Evolutionary conservation across 37 sponge, comb jelly and placozoan genomes (phyloP), one percentile per base, ranked within the genome.

Genomic region (Mnemiopsis leidyi): DNA sequence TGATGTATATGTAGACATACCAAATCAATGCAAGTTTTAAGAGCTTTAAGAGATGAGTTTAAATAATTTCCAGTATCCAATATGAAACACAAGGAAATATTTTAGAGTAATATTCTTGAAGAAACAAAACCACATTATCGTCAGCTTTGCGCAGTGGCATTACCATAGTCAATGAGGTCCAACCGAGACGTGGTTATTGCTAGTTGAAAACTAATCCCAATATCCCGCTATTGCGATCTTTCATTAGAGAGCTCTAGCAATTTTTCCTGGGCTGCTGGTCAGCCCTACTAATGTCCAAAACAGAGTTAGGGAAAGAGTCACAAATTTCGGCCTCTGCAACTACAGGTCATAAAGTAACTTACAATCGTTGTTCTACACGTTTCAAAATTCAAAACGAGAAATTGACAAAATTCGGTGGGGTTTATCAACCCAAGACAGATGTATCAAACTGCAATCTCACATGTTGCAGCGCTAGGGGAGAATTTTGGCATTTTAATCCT

Each of bases 101-200:
- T 77, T 77, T 34, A 28, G 30, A 18, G 0, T 1, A 32, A 3
- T 5, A 32, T 77, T 31, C 33, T 21, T 31, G 33, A 32, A 34
- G 35, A 48, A 77, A 34, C 18, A 34, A 13, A 32, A 13, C 0
- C 1, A 1, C 79, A 13, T 32, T 20, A 32, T 1, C 36, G 1
- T 94, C 93, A 97, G 95, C 98, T 97, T 98, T 98, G 98, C 97
- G 98, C 98, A 98, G 98, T 96, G 97, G 98, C 98, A 96, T 96
- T 98, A 98, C 97, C 97, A 94, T 97, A 98, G 95, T 97, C 96
- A 94, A 94, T 98, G 98, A 98, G 97, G 98, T 95, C 68, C 93
- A 95, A 95, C 98, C 97, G 98, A 98, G 98, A 97, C 95, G 97
- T 95, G 98, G 97, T 98, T 97, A 98, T 98, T 98, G 98, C 98